Base-by-base conservation (phyloP, 2,797 vertebrate genomes). In the Paratrypauchen microcephalus region DNA sequence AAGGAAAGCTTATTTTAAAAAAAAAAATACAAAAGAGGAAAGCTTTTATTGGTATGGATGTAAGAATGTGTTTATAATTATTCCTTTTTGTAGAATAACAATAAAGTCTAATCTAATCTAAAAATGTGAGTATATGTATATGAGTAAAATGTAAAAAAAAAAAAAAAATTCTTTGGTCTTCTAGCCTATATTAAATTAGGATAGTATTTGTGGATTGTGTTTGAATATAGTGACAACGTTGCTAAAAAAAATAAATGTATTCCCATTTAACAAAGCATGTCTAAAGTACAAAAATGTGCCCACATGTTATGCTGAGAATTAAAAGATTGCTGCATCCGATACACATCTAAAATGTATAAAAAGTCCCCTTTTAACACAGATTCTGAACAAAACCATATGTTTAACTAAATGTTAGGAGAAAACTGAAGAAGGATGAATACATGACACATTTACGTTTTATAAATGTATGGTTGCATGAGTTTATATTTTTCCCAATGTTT, bases 1-100 rank as follows among this genome's bases (percentile, higher is more conserved):
- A 50, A 45, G 4, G 4, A 45, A 45, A 48, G 61, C 60, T 70
- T 62, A 58, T 73, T 60, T n/a, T n/a, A n/a, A n/a, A n/a, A n/a
- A 32, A 32, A 36, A 19, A 30, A 15, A 4, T 19, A 19, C 6
- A 60, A 59, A 57, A 52, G n/a, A 19, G 16, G 19, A 6, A n/a
- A 52, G n/a, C 32, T 36, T 32, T 32, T 36, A 36, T 2, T 36
- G 32, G 32, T 36, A 36, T 36, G 8, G 32, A 36, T 36, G 32
- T 9, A 9, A 36, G 32, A 36, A 36, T 36, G 32, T 36, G 32
- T 1, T 36, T 9, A 36, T 36, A 32, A 6, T 32, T 32, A 32
- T 36, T 36, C 1, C 9, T 9, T 36, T 36, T 36, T 36, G 8
- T 36, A 9, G 32, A 36, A 36, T 36, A 8, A 36, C 32, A 36